A percentile compares a stretch with the other conserved stretches of the same genome.
phyloP scores from a whole-genome alignment of 2,113 vertebrate species.

The Anguilla rostrata region DNA sequence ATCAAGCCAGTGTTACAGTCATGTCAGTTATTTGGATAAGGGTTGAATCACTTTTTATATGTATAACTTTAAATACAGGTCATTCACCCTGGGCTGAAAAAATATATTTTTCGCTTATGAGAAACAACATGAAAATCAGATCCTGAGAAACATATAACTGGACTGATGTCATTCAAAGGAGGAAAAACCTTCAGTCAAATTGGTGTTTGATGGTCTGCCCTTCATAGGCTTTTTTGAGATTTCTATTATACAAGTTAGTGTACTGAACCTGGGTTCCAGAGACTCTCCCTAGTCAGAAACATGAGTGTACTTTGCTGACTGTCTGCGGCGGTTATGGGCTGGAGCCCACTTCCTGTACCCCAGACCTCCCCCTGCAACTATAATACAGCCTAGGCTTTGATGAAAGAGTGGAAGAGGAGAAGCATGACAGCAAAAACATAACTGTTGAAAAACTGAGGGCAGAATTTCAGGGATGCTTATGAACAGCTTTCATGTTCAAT shows the following conservation, averaged over 20 bases:
- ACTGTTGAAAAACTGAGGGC: neutral
- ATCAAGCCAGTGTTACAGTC: neutral
- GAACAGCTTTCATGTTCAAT: neutral
- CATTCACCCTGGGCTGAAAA: neutral
- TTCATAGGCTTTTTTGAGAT: too few species aligned
- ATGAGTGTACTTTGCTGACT: neutral
- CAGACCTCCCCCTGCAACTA: neutral
- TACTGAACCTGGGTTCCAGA: too few species aligned
- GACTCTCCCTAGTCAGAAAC: too few species aligned
- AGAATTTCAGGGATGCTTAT: neutral
- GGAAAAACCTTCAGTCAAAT: too few species aligned
- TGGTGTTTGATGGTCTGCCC: too few species aligned
- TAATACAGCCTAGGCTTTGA: neutral
- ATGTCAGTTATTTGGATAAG: neutral
- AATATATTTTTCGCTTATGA: too few species aligned
- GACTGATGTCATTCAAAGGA: too few species aligned
- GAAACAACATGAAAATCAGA: too few species aligned
- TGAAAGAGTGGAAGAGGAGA: neutral
- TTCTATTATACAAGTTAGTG: too few species aligned
- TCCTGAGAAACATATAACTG: too few species aligned
- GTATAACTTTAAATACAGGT: slow-evolving; percentile 2
- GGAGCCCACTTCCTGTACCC: neutral
- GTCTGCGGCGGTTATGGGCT: neutral
- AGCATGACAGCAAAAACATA: neutral
- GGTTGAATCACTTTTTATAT: slow-evolving; percentile 9